These are phyloP conservation scores for Athetis lepigone DNA, from an alignment of 2,888 invertebrate species.

Conservation along the genomic window DNA sequence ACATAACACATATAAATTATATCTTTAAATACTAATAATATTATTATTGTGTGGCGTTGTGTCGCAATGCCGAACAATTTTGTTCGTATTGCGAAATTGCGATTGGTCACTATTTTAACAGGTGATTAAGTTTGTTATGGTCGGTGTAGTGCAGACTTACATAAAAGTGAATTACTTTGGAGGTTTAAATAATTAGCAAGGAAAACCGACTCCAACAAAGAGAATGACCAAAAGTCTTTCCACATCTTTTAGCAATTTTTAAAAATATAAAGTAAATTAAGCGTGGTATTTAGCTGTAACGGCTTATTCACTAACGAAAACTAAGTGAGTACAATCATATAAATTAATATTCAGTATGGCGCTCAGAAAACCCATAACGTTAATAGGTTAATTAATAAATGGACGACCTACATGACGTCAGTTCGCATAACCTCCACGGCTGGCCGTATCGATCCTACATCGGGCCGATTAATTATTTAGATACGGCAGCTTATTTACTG, in stretches of 20 bases:
- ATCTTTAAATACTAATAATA: no score
- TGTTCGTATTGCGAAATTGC: no score
- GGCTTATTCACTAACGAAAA: conserved; percentile 18
- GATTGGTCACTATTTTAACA: not conserved
- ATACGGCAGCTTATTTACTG: conserved; percentile 11
- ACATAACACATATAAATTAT: no score
- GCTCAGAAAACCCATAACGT: conserved; percentile 18
- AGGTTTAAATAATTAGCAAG: no score
- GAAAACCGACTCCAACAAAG: not conserved
- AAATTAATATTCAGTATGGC: conserved; percentile 19
- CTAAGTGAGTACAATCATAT: not conserved
- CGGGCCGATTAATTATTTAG: conserved; percentile 25
- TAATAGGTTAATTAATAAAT: conserved; percentile 30
- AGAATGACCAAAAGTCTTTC: not conserved
- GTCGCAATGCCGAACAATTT: no score
- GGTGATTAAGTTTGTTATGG: not conserved
- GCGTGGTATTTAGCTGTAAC: not conserved
- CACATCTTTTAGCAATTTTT: not conserved
- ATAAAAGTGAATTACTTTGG: not conserved
- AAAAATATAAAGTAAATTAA: not conserved
- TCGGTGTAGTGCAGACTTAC: not conserved
- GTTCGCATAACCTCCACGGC: conserved; percentile 17
- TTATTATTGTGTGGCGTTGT: not conserved
- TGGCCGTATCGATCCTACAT: conserved; percentile 33
- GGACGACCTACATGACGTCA: conserved; percentile 42